These are phyloP conservation scores for Bugulina stolonifera DNA, from an alignment of 2,888 invertebrate species.

Conservation along the genomic window DNA sequence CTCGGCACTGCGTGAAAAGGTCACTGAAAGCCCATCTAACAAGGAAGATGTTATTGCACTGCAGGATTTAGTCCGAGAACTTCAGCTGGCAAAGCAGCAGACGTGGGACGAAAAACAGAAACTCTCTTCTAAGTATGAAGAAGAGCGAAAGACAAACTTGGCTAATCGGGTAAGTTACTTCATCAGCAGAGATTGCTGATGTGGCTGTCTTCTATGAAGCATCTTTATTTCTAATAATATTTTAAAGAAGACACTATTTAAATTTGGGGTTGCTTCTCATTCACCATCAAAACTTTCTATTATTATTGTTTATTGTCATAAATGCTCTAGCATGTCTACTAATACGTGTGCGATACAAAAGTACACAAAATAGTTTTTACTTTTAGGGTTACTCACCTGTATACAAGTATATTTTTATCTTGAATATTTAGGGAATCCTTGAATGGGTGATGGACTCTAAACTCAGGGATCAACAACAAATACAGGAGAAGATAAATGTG, in stretches of 20 bases:
- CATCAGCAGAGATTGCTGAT: not conserved
- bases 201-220: not conserved
- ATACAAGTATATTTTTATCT: too few species aligned
- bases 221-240: too few species aligned
- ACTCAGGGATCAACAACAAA: conserved; percentile 43
- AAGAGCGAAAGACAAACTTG: conserved; percentile 43
- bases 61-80: conserved; percentile 44
- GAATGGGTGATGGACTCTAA: conserved; percentile 49
- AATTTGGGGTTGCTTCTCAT: too few species aligned
- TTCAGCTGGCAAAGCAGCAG: conserved; percentile 46
- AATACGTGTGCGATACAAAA: too few species aligned
- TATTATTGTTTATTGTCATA: too few species aligned
- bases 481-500: conserved; percentile 41
- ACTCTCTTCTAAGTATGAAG: conserved; percentile 38
- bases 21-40: conserved; percentile 38
- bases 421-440: conserved; percentile 39
- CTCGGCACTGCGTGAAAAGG: conserved; percentile 38
- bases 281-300: too few species aligned
- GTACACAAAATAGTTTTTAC: too few species aligned
- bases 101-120: conserved; percentile 47
- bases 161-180: conserved; percentile 41
- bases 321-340: too few species aligned
- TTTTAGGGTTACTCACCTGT: too few species aligned
- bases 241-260: not conserved
- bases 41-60: conserved; percentile 44